These are phyloP conservation scores for Barbus barbus DNA, from an alignment of 2,113 vertebrate genomes.

Conservation along the genomic window DNA sequence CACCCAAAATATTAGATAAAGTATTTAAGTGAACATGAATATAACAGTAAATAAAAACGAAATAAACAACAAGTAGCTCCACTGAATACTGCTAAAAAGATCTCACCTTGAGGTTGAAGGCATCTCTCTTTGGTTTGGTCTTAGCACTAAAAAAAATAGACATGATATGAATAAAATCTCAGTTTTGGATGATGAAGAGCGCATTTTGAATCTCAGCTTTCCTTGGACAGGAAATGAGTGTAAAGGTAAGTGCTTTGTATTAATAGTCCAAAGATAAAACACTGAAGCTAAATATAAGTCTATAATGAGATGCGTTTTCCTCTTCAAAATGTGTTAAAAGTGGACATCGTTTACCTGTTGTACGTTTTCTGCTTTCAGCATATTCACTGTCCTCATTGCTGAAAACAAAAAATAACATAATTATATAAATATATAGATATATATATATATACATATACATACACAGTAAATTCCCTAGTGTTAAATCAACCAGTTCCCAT, in stretches of 20 bases:
- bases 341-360: not conserved
- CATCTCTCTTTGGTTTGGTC: slow-evolving; percentile 13
- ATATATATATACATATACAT: no score
- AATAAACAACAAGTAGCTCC: not conserved
- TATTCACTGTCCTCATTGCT: not conserved
- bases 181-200: not conserved
- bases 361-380: not conserved
- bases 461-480: no score
- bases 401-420: not conserved
- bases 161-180: not conserved
- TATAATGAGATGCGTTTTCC: not conserved
- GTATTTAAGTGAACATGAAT: not conserved
- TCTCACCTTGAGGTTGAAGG: slow-evolving; percentile 29
- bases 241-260: not conserved
- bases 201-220: not conserved
- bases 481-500: no score
- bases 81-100: not conserved
- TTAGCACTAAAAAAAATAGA: slow-evolving; percentile 47
- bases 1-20: not conserved
- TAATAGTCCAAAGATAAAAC: not conserved
- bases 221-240: not conserved
- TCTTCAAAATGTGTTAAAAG: not conserved
- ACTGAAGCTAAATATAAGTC: not conserved
- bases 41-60: not conserved
- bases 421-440: no score